Conservation (phyloP, 2,797 vertebrate species). For the Melanotaenia maccullochi region DNA sequence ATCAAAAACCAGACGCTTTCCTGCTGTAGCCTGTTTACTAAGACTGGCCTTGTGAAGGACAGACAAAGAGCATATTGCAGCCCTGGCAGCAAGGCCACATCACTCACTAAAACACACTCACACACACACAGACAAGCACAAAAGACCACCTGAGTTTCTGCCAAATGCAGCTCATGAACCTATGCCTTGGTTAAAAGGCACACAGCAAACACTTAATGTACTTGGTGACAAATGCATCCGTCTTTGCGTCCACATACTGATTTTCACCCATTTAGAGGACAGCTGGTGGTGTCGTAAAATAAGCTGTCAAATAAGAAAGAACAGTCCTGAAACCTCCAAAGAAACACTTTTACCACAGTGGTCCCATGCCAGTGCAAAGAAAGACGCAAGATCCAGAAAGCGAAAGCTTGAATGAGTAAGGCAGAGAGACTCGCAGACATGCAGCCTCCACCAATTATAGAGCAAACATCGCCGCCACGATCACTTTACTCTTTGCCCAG, state of each 20-base stretch:
- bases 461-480: constrained; percentile 59
- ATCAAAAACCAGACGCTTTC: constrained; percentile 70
- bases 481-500: constrained; percentile 62
- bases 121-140: constrained; percentile 19
- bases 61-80: constrained; percentile 79
- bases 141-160: constrained; percentile 63
- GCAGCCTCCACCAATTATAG: constrained; percentile 58
- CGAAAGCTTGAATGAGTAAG: no score
- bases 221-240: constrained; percentile 42
- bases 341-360: constrained; percentile 42
- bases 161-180: constrained; percentile 69
- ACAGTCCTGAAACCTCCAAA: constrained; percentile 33
- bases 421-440: not conserved
- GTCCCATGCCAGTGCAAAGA: constrained; percentile 15
- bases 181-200: constrained; percentile 44
- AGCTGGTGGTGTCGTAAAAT: constrained; percentile 47
- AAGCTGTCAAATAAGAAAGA: constrained; percentile 36
- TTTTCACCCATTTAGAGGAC: constrained; percentile 30
- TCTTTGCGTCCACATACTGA: constrained; percentile 11
- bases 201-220: constrained; percentile 31
- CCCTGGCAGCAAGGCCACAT: constrained; percentile 65
- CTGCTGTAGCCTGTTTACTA: constrained; percentile 67
- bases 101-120: constrained; percentile 45
- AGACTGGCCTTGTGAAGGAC: constrained; percentile 70
- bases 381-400: constrained; percentile 18